A percentile compares a stretch with the other conserved stretches of the same genome.
Evolutionary conservation across 2,888 invertebrate species (phyloP).

Genomic region (Darwinula stevensoni): DNA sequence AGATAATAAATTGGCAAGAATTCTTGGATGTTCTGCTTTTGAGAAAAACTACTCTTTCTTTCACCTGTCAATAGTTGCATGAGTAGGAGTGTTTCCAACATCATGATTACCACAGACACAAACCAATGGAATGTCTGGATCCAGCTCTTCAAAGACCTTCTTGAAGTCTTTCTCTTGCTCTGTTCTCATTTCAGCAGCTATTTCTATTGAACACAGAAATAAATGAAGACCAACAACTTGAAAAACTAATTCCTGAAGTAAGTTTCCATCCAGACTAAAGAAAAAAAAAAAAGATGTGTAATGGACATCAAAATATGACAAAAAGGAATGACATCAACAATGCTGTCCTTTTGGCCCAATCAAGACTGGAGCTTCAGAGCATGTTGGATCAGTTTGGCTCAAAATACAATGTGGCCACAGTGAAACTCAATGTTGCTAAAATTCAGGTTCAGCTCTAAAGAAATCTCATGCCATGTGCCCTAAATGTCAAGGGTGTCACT

Average conservation of each 20-base stretch:
- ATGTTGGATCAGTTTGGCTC: no score
- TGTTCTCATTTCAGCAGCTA: slow-evolving; percentile 6
- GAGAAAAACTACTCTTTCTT: slow-evolving; percentile 6
- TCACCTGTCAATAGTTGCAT: slow-evolving; percentile 14
- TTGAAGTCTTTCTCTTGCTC: slow-evolving; percentile 19
- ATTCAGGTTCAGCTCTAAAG: no score
- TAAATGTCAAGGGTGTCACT: no score
- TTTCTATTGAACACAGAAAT: no score
- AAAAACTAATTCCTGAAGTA: background rate
- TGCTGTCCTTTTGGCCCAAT: background rate
- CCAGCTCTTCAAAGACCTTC: slow-evolving; percentile 15
- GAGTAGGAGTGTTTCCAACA: slow-evolving; percentile 19
- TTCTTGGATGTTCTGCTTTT: slow-evolving; percentile 6
- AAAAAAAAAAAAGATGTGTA: no score
- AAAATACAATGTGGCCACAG: no score
- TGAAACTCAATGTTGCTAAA: no score
- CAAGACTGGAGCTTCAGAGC: no score
- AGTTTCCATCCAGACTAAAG: no score
- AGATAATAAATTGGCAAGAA: slow-evolving; percentile 8
- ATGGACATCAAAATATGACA: no score
- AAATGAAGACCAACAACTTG: slow-evolving; percentile 3
- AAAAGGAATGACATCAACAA: background rate
- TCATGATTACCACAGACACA: slow-evolving; percentile 25
- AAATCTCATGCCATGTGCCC: no score
- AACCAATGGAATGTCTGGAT: slow-evolving; percentile 18